Percentiles rank a stretch among this genome's conserved stretches.
Evolutionary conservation across 2,113 vertebrate species (phyloP).

Genomic region (Malurus melanocephalus): DNA sequence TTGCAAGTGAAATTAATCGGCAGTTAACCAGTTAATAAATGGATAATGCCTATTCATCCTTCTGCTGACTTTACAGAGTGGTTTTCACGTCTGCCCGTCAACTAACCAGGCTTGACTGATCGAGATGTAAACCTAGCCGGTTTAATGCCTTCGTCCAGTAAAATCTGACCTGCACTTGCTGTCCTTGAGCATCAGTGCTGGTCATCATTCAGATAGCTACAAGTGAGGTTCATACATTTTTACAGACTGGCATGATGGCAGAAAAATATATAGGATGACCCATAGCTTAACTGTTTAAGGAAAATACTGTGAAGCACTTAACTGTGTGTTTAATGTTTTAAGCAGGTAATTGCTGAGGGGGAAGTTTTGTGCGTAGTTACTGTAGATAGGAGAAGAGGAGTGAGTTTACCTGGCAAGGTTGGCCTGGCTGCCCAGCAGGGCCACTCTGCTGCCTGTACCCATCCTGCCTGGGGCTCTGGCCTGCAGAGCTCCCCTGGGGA

Average conservation of each 20-base stretch:
- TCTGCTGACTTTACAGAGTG: constrained; percentile 26
- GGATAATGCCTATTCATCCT: constrained; percentile 39
- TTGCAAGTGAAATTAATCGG: constrained; percentile 33
- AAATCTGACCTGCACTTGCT: background rate
- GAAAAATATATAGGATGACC: background rate
- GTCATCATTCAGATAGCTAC: background rate
- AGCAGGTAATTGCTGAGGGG: background rate
- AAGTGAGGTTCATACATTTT: background rate
- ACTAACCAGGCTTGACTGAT: background rate
- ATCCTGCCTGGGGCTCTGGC: background rate
- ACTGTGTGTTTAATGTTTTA: background rate
- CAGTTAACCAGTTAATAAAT: constrained; percentile 55
- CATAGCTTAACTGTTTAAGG: background rate
- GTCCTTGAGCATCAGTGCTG: background rate
- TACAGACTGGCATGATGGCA: background rate
- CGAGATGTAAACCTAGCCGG: background rate
- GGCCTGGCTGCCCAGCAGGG: background rate
- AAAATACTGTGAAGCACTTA: background rate
- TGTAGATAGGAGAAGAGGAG: background rate
- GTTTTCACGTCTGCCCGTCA: constrained; percentile 2
- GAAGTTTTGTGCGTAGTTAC: background rate
- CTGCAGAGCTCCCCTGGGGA: fast-evolving
- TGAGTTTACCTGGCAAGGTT: background rate
- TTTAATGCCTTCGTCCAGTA: background rate
- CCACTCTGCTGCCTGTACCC: background rate